phyloP scores from a whole-genome alignment of 2,113 vertebrate genomes.

The Oreotragus oreotragus region DNA sequence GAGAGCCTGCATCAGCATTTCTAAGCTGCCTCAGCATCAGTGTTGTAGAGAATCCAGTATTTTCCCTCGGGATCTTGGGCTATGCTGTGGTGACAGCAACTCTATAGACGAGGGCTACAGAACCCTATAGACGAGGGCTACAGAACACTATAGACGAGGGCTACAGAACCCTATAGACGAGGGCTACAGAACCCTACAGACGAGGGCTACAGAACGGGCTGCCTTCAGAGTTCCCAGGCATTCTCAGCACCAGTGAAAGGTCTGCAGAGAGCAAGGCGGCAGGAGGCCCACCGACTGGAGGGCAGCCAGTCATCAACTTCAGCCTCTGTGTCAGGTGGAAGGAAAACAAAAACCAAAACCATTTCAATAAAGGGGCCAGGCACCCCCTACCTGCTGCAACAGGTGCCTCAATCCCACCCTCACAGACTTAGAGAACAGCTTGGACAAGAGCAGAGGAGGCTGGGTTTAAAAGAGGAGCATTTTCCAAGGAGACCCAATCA shows the following conservation, averaged over 20 bases:
- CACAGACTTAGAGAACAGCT: neutral
- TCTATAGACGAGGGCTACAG: neutral
- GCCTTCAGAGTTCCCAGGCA: neutral
- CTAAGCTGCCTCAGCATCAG: neutral
- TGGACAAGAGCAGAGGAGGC: neutral
- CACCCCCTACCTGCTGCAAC: neutral
- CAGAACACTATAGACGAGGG: too few species aligned
- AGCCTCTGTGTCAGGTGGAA: neutral
- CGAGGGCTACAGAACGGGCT: too few species aligned
- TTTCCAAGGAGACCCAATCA: neutral
- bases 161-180: too few species aligned
- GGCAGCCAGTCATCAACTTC: neutral
- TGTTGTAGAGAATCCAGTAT: neutral
- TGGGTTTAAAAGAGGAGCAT: neutral
- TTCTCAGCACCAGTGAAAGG: neutral
- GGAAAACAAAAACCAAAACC: neutral
- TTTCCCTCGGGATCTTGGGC: neutral
- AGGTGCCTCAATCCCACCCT: neutral
- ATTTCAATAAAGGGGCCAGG: neutral
- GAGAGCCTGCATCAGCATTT: neutral
- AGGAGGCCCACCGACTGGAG: neutral
- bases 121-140: too few species aligned
- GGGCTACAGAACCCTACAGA: too few species aligned
- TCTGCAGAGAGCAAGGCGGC: fast-evolving
- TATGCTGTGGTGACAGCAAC: neutral